Conservation (phyloP, 2,797 vertebrate species). For the Schizothorax lantsangensis region DNA sequence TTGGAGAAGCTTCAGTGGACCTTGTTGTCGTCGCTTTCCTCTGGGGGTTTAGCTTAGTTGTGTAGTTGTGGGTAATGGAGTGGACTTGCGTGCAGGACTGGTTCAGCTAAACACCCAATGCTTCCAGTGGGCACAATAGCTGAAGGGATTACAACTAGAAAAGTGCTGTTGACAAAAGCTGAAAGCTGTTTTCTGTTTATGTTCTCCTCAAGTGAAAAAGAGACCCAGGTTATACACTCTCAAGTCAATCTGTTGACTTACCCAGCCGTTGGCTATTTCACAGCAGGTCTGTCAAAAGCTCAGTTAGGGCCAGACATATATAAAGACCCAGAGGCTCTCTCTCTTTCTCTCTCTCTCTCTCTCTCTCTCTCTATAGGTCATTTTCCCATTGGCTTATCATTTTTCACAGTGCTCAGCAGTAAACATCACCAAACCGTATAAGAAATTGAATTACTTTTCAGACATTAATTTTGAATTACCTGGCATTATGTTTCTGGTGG, state of each 20-base stretch:
- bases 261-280: slow-evolving; percentile 42
- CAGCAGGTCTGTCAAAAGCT: slow-evolving; percentile 32
- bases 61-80: slow-evolving; percentile 52
- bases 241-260: slow-evolving; percentile 39
- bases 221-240: slow-evolving; percentile 35
- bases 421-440: slow-evolving; percentile 4
- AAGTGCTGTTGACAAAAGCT: slow-evolving; percentile 48
- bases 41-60: slow-evolving; percentile 51
- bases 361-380: slow-evolving; percentile 16
- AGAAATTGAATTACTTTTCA: slow-evolving; percentile 26
- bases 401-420: slow-evolving; percentile 29
- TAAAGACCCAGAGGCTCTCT: slow-evolving; percentile 23
- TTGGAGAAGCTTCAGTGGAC: neutral
- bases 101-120: slow-evolving; percentile 40
- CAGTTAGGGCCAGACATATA: slow-evolving; percentile 14
- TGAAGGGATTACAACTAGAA: slow-evolving; percentile 55
- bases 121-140: slow-evolving; percentile 50
- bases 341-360: neutral
- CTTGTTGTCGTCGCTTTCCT: slow-evolving; percentile 21
- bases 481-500: neutral
- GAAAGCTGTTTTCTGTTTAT: slow-evolving; percentile 44
- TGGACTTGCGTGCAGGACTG: slow-evolving; percentile 48
- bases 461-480: slow-evolving; percentile 13
- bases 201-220: slow-evolving; percentile 47
- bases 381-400: slow-evolving; percentile 13